These are phyloP conservation scores for Hylaeus anthracinus DNA, from an alignment of 1,140 invertebrate genomes.

Conservation along the genomic window DNA sequence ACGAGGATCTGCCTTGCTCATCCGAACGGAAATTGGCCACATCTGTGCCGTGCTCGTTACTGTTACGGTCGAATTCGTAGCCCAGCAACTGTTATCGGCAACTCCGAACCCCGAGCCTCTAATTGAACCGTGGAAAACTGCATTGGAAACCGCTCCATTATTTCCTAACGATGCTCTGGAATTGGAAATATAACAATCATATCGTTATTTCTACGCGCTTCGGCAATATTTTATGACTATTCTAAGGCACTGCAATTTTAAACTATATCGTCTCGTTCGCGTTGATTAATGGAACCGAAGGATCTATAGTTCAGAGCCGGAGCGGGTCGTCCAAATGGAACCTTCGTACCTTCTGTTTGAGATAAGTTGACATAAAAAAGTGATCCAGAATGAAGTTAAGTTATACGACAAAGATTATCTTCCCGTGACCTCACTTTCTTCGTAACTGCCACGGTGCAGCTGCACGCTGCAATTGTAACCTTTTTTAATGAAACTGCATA, in stretches of 20 bases:
- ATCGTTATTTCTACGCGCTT: slow-evolving; percentile 4
- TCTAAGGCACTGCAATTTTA: not conserved
- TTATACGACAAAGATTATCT: too few relatives aligned
- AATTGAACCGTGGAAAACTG: slow-evolving; percentile 52
- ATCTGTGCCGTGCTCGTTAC: slow-evolving; percentile 51
- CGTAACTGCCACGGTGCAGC: too few relatives aligned
- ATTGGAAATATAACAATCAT: not conserved
- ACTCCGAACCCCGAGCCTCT: slow-evolving; percentile 32
- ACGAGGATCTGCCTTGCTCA: slow-evolving; percentile 46
- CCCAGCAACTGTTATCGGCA: slow-evolving; percentile 40
- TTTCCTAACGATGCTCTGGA: not conserved
- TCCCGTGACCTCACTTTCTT: too few relatives aligned
- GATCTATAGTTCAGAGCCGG: too few relatives aligned
- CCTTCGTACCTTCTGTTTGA: too few relatives aligned
- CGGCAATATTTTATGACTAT: too few relatives aligned
- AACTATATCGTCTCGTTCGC: not conserved
- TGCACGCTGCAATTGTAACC: too few relatives aligned
- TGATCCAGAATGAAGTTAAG: too few relatives aligned
- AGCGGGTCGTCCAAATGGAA: too few relatives aligned
- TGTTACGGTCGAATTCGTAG: slow-evolving; percentile 25
- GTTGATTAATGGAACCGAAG: not conserved
- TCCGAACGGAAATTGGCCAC: slow-evolving; percentile 53
- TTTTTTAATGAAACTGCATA: too few relatives aligned
- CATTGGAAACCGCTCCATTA: not conserved
- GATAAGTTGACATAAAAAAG: too few relatives aligned